A percentile compares a stretch with the other conserved stretches of the same genome.
phyloP scores from a whole-genome alignment of 2,113 vertebrate species.

The Aramus guarauna region DNA sequence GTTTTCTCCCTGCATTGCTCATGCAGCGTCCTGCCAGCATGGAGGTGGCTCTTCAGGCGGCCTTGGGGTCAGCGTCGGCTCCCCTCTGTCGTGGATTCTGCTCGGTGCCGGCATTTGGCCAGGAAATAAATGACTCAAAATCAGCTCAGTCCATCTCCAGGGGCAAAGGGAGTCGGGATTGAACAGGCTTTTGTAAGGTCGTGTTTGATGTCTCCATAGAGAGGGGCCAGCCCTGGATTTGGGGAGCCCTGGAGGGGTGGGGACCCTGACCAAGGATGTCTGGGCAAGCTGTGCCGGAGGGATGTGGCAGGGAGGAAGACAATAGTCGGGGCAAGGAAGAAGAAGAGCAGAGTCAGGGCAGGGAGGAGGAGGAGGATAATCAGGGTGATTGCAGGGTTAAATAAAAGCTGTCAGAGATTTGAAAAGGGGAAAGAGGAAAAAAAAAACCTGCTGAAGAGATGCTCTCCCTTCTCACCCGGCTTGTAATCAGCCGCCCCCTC shows the following conservation, averaged over 20 bases:
- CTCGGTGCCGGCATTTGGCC: background rate
- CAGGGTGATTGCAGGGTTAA: background rate
- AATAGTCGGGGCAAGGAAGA: background rate
- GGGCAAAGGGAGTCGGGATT: background rate
- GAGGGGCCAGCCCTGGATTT: background rate
- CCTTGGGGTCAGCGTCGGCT: background rate
- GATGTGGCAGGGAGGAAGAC: background rate
- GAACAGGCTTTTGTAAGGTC: background rate
- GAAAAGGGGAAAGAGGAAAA: slow-evolving; percentile 21
- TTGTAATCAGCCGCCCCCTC: slow-evolving; percentile 37
- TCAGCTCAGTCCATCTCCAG: background rate
- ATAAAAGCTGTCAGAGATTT: slow-evolving; percentile 33
- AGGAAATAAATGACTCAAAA: background rate
- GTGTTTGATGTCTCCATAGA: background rate
- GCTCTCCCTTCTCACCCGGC: slow-evolving; percentile 21
- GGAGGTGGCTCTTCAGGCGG: background rate
- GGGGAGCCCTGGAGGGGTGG: background rate
- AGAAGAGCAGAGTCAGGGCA: background rate
- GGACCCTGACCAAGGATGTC: background rate
- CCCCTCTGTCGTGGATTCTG: background rate
- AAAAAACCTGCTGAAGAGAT: background rate
- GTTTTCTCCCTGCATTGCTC: background rate
- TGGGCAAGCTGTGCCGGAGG: background rate
- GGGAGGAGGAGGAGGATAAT: background rate
- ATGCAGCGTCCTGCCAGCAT: background rate